phyloP scores from a whole-genome alignment of 2,797 vertebrate species.

The Echiichthys vipera region DNA sequence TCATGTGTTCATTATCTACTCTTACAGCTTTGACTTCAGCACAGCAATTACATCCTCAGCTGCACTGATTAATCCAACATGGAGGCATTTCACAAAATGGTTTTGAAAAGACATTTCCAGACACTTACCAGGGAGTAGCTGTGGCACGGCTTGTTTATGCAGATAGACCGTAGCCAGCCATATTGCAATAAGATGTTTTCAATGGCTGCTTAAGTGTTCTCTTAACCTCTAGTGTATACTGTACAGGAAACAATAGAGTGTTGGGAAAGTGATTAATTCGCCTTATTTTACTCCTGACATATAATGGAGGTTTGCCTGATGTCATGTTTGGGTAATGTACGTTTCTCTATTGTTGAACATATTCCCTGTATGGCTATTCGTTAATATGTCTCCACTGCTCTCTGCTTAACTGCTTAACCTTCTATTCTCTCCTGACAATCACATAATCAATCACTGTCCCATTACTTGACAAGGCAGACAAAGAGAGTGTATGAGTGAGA shows the following conservation, averaged over 20 bases:
- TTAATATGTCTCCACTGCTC: conserved; percentile 65
- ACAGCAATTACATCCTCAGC: conserved; percentile 86
- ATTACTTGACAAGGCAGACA: conserved; percentile 76
- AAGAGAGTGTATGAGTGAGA: conserved; percentile 73
- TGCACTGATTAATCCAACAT: conserved; percentile 85
- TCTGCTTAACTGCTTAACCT: conserved; percentile 77
- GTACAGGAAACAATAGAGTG: conserved; percentile 65
- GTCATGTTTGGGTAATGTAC: conserved; percentile 63
- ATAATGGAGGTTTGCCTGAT: conserved; percentile 63
- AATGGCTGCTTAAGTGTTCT: conserved; percentile 80
- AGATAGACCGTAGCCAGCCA: conserved; percentile 75
- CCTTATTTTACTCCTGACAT: conserved; percentile 64
- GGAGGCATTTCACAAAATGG: conserved; percentile 81
- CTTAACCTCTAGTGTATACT: conserved; percentile 76
- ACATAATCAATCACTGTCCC: conserved; percentile 83
- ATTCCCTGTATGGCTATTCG: conserved; percentile 59
- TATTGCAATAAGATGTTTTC: conserved; percentile 78
- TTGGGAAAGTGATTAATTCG: conserved; percentile 73
- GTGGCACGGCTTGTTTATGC: conserved; percentile 79
- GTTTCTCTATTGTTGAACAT: conserved; percentile 68
- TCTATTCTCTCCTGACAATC: conserved; percentile 79
- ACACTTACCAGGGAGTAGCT: conserved; percentile 80
- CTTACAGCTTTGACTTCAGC: conserved; percentile 85
- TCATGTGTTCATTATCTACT: conserved; percentile 84
- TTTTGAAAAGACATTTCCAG: conserved; percentile 81